Conservation (phyloP, 2,797 vertebrate genomes). For the Momotus momota region DNA sequence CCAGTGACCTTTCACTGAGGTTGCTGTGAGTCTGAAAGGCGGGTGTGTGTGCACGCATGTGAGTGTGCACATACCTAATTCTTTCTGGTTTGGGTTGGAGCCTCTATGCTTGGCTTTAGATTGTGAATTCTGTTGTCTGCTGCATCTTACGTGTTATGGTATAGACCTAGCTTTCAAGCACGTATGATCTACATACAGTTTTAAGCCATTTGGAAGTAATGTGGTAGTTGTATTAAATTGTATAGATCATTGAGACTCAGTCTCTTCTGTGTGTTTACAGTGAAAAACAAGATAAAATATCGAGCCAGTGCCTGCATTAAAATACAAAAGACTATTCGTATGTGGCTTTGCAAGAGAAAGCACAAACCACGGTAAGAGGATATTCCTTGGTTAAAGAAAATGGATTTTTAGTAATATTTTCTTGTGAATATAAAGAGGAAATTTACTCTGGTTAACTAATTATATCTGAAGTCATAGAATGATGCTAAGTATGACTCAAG, state of each 20-base stretch:
- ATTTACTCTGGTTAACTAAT: neutral
- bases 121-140: neutral
- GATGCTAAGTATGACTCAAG: neutral
- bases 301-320: conserved; percentile 89
- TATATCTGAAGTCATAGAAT: neutral
- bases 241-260: neutral
- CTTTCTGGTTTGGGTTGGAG: neutral
- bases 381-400: neutral
- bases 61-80: fast-evolving
- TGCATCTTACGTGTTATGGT: neutral
- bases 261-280: conserved; percentile 76
- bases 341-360: conserved; percentile 97
- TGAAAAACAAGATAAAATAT: conserved; percentile 96
- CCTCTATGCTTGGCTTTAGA: neutral
- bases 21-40: neutral
- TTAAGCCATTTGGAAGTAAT: neutral
- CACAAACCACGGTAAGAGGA: conserved; percentile 93
- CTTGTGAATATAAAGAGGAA: neutral
- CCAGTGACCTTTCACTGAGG: neutral
- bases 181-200: neutral
- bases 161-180: neutral
- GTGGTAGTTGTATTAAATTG: neutral
- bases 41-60: fast-evolving
- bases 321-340: conserved; percentile 95
- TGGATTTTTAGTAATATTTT: neutral